phyloP scores from a whole-genome alignment of 1,140 invertebrate species.

The Temnothorax nylanderi region DNA sequence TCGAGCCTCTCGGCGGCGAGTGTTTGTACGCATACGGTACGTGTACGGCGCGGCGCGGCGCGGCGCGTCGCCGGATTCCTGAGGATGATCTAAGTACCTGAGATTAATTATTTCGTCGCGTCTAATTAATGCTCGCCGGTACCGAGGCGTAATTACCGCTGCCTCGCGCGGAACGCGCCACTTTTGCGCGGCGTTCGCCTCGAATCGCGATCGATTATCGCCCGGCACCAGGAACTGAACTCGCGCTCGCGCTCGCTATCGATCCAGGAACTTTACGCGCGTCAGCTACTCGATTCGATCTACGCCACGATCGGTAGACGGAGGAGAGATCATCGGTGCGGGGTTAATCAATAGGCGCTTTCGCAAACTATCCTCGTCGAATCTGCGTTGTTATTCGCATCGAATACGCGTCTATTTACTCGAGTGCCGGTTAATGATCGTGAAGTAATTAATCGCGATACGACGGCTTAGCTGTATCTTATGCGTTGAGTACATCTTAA shows the following conservation, averaged over 20 bases:
- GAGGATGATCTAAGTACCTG: constrained; percentile 74
- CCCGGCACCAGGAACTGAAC: background rate
- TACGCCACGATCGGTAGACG: background rate
- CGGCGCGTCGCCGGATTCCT: constrained; percentile 57
- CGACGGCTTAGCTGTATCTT: background rate
- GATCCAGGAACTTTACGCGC: background rate
- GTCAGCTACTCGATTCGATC: constrained; percentile 6
- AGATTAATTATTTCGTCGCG: constrained; percentile 80
- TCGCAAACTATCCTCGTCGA: constrained; percentile 27
- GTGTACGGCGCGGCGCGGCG: constrained; percentile 4
- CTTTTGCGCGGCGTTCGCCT: background rate
- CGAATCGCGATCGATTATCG: constrained; percentile 67
- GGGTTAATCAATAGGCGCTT: constrained; percentile 25
- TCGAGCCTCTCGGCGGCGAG: constrained; percentile 42
- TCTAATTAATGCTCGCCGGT: constrained; percentile 76
- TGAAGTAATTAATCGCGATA: background rate
- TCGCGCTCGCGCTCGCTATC: background rate
- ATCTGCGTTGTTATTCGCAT: background rate
- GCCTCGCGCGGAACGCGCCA: constrained; percentile 45
- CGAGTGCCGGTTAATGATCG: background rate
- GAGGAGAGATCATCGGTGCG: background rate
- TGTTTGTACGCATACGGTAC: constrained; percentile 4
- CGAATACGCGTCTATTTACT: background rate
- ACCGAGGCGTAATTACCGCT: constrained; percentile 62
- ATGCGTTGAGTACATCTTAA: background rate